Conservation (phyloP, 2,888 invertebrate genomes). For the Dolomedes plantarius region DNA sequence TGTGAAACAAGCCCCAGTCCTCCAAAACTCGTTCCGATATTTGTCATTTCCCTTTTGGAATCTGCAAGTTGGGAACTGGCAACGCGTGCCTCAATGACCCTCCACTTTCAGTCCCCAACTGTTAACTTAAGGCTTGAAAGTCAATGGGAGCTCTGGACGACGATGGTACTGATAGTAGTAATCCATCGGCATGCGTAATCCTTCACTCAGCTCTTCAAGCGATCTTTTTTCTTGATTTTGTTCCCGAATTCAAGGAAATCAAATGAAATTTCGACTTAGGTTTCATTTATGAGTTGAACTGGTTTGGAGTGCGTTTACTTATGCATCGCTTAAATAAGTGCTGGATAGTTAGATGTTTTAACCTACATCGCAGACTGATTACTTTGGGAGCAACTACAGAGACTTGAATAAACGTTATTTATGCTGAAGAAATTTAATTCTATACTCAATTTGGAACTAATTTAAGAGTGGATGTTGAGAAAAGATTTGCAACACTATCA, state of each 20-base stretch:
- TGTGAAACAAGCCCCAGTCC: constrained; percentile 18
- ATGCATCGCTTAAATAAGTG: not conserved
- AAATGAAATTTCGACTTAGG: not conserved
- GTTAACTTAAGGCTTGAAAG: constrained; percentile 14
- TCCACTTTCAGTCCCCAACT: constrained; percentile 22
- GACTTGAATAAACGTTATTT: too few species aligned
- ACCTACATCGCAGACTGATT: not conserved
- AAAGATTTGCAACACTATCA: too few species aligned
- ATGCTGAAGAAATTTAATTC: too few species aligned
- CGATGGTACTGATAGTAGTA: not conserved
- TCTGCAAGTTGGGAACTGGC: not conserved
- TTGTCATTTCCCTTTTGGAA: constrained; percentile 33
- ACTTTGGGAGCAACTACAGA: too few species aligned
- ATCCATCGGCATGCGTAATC: not conserved
- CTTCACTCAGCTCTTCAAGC: constrained; percentile 10
- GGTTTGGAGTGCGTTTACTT: not conserved
- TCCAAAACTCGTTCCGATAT: constrained; percentile 42
- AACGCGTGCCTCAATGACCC: constrained; percentile 50
- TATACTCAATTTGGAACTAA: too few species aligned
- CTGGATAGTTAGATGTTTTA: not conserved
- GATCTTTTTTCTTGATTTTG: not conserved
- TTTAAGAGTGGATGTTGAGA: too few species aligned
- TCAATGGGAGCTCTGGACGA: not conserved
- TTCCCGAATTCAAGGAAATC: not conserved
- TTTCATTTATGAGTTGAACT: not conserved